Conservation (phyloP, 2,113 vertebrate species). For the Anas platyrhynchos region DNA sequence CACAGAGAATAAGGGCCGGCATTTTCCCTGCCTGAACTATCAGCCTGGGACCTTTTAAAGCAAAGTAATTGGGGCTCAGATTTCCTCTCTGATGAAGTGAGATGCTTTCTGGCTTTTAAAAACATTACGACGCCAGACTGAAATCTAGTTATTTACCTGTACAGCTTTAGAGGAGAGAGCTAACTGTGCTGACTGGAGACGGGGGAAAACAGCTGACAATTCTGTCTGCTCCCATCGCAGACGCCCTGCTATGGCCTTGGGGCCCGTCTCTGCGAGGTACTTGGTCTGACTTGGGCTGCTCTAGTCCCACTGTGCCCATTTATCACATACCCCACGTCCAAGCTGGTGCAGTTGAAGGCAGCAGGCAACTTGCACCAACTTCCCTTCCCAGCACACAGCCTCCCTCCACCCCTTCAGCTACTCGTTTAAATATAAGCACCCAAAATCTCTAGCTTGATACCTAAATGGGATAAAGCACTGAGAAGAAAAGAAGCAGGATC, state of each 20-base stretch:
- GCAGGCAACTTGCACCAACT: background rate
- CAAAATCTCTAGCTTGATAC: background rate
- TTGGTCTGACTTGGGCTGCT: background rate
- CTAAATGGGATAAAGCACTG: background rate
- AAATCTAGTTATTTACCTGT: background rate
- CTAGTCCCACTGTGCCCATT: too few species aligned
- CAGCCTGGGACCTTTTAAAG: background rate
- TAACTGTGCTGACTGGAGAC: background rate
- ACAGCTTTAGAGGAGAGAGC: background rate
- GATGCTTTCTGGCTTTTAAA: background rate
- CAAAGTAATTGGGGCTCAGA: background rate
- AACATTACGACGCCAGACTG: background rate
- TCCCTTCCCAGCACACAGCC: background rate
- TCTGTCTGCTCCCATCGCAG: background rate
- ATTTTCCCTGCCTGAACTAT: background rate
- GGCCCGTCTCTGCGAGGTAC: fast-evolving
- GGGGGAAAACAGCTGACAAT: background rate
- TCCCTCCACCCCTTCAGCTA: background rate
- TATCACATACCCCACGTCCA: background rate
- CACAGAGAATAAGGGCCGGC: background rate
- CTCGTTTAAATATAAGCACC: background rate
- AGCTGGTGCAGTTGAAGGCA: background rate
- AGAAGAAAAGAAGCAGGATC: background rate
- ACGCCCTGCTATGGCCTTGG: background rate
- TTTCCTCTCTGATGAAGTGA: background rate